A percentile compares a stretch with the other conserved stretches of the same genome.
These are phyloP conservation scores for Ptyas mucosa DNA, from an alignment of 2,113 vertebrate genomes.

Conservation along the genomic window DNA sequence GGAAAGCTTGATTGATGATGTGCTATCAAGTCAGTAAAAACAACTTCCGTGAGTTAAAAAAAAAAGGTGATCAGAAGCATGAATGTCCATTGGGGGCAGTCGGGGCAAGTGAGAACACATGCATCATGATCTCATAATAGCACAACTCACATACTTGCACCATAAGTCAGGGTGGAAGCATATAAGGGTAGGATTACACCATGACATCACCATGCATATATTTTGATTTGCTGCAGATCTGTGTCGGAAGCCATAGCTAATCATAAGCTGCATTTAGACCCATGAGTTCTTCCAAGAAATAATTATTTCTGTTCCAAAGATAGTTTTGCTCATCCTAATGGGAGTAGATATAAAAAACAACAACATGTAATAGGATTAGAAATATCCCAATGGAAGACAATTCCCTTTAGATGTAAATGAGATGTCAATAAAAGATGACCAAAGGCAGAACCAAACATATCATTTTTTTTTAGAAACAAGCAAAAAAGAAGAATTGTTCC, in stretches of 20 bases:
- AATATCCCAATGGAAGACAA: constrained; percentile 18
- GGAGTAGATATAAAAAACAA: fast-evolving
- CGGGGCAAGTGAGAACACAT: not conserved
- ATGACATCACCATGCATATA: not conserved
- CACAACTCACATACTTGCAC: not conserved
- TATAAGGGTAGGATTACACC: not conserved
- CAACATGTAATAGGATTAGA: not conserved
- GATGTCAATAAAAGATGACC: not conserved
- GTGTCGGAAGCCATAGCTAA: not conserved
- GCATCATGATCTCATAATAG: not conserved
- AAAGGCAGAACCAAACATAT: constrained; percentile 1
- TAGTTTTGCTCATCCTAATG: not conserved
- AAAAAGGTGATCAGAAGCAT: not conserved
- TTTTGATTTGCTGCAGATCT: not conserved
- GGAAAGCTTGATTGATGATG: not conserved
- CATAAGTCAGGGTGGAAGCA: not conserved
- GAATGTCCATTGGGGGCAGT: not conserved
- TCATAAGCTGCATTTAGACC: not conserved
- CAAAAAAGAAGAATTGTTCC: constrained; percentile 30
- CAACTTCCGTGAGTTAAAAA: not conserved
- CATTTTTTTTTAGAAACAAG: constrained; percentile 35
- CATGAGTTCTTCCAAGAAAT: not conserved
- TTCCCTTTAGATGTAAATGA: constrained; percentile 40
- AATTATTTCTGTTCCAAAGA: not conserved
- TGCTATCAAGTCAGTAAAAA: not conserved